These are phyloP conservation scores for Zaprionus davidi DNA, from an alignment of 1,140 invertebrate species.

Conservation along the genomic window DNA sequence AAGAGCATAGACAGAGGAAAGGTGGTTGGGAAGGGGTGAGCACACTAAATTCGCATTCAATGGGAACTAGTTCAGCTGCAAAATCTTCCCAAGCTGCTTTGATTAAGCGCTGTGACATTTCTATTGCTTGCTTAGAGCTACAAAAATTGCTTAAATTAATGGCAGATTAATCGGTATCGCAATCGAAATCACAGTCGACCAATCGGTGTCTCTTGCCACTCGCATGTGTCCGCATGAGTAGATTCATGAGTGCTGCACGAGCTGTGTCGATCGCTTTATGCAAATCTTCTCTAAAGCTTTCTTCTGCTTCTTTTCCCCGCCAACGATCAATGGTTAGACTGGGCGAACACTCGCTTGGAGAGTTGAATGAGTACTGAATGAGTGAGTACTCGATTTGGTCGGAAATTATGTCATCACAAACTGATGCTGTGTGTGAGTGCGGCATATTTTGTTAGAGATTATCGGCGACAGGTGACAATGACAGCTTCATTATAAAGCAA, in stretches of 20 bases:
- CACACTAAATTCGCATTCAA: constrained; percentile 29
- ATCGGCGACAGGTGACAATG: constrained; percentile 79
- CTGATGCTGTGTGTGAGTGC: constrained; percentile 9
- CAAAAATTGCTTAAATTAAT: constrained; percentile 66
- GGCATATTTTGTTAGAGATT: constrained; percentile 63
- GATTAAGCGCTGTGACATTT: constrained; percentile 60
- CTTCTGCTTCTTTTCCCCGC: background rate
- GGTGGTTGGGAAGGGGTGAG: background rate
- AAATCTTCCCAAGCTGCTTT: constrained; percentile 59
- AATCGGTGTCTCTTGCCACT: background rate
- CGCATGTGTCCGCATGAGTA: background rate
- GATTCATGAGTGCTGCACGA: constrained; percentile 9
- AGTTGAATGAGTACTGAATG: constrained; percentile 14
- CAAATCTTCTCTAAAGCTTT: background rate
- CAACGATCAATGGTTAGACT: no score
- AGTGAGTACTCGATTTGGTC: constrained; percentile 1
- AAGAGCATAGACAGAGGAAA: background rate
- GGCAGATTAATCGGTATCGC: constrained; percentile 68
- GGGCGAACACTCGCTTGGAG: background rate
- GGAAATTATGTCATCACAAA: background rate
- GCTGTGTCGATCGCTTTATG: background rate
- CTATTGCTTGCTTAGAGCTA: constrained; percentile 36
- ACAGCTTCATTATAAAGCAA: constrained; percentile 82
- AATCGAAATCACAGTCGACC: constrained; percentile 38
- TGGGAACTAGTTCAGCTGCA: constrained; percentile 34